Conservation (phyloP, 2,113 vertebrate genomes). For the Chiloscyllium plagiosum region DNA sequence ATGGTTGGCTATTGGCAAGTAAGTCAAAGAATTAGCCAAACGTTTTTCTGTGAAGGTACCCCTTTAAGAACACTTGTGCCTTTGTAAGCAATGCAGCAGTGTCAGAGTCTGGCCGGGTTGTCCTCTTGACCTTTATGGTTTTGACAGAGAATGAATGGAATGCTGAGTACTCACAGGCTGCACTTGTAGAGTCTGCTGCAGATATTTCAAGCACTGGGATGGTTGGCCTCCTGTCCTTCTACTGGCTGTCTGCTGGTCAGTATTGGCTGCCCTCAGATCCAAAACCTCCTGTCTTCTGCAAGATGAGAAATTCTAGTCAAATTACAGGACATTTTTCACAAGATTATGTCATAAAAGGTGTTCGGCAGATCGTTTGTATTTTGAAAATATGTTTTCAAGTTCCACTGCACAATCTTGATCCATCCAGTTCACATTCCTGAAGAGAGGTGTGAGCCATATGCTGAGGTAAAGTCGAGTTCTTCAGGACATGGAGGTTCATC, state of each 20-base stretch:
- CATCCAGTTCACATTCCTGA: not conserved
- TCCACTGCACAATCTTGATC: too few species aligned
- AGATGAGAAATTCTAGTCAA: slow-evolving; percentile 36
- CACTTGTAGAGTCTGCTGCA: slow-evolving; percentile 51
- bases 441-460: not conserved
- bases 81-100: not conserved
- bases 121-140: not conserved
- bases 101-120: not conserved
- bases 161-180: slow-evolving; percentile 61
- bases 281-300: slow-evolving; percentile 57
- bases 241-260: slow-evolving; percentile 42
- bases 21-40: not conserved
- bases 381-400: not conserved
- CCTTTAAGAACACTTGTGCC: slow-evolving; percentile 7
- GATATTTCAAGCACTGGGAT: slow-evolving; percentile 62
- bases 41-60: not conserved
- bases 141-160: slow-evolving; percentile 43
- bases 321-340: not conserved
- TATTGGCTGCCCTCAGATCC: slow-evolving; percentile 44
- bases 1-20: not conserved
- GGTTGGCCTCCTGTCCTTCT: slow-evolving; percentile 47
- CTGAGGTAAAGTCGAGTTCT: not conserved
- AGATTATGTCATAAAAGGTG: not conserved
- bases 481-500: not conserved
- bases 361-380: not conserved